These are phyloP conservation scores for Xiphophorus couchianus DNA, from an alignment of 2,113 vertebrate genomes.

Conservation along the genomic window DNA sequence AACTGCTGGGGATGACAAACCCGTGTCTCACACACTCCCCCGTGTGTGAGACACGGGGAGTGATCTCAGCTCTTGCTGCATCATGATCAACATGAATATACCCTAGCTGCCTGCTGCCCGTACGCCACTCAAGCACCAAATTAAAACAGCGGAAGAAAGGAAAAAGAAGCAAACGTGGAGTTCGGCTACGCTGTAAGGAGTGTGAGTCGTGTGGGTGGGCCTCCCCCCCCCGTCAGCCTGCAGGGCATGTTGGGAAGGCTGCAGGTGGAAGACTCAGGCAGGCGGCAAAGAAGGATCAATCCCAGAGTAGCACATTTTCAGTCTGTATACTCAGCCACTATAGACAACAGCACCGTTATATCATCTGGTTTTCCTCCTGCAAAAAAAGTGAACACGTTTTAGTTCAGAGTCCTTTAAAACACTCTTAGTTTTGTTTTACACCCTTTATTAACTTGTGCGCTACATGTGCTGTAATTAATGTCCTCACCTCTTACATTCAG, in stretches of 20 bases:
- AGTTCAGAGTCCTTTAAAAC: background rate
- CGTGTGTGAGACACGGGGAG: background rate
- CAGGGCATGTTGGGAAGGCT: constrained; percentile 54
- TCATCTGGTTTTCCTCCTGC: constrained; percentile 98
- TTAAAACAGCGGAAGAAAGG: constrained; percentile 47
- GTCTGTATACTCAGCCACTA: constrained; percentile 98
- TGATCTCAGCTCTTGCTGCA: constrained; percentile 15
- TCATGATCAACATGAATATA: constrained; percentile 48
- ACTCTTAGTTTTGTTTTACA: background rate
- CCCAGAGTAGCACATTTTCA: constrained; percentile 61
- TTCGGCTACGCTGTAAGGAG: constrained; percentile 24
- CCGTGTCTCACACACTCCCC: no score
- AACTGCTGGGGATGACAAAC: no score
- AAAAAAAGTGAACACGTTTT: background rate
- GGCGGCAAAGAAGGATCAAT: constrained; percentile 31
- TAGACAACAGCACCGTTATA: constrained; percentile 98
- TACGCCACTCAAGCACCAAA: constrained; percentile 38
- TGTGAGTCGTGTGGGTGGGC: constrained; percentile 26
- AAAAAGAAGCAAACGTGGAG: constrained; percentile 31
- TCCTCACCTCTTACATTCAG: constrained; percentile 95
- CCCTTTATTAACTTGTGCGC: no score
- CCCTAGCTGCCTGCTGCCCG: constrained; percentile 45
- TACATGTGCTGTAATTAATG: background rate
- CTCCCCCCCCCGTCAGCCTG: constrained; percentile 34
- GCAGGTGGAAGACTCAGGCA: constrained; percentile 65